Percentiles rank a stretch among this genome's conserved stretches.
phyloP scores from a whole-genome alignment of 2,113 vertebrate genomes.

The Sylvilagus bachmani region DNA sequence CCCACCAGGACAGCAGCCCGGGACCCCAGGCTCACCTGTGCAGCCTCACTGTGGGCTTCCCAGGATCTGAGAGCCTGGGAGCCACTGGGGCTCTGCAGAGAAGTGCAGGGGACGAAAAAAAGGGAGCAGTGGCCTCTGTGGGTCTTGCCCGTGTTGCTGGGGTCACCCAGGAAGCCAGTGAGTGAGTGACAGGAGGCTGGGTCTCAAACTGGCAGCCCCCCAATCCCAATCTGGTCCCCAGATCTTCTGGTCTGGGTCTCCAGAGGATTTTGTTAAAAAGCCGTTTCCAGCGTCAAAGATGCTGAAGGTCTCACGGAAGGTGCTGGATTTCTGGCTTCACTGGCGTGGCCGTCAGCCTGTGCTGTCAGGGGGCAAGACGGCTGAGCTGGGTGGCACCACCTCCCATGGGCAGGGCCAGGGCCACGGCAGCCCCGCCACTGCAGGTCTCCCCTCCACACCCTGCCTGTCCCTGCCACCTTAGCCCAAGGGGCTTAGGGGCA shows the following conservation, averaged over 20 bases:
- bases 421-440: too few species aligned
- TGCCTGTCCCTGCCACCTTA: background rate
- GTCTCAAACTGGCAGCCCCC: background rate
- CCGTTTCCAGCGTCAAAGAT: background rate
- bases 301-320: conserved; percentile 10
- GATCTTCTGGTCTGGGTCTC: background rate
- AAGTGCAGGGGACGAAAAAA: background rate
- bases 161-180: background rate
- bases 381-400: background rate
- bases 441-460: background rate
- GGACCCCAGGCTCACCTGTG: too few species aligned
- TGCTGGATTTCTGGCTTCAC: background rate
- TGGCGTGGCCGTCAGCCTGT: background rate
- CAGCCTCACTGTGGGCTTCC: background rate
- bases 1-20: background rate
- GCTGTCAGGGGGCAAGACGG: background rate
- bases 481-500: background rate
- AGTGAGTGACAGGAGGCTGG: background rate
- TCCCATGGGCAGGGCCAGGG: background rate
- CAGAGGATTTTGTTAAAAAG: background rate
- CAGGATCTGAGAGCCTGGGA: background rate
- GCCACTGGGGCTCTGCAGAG: background rate
- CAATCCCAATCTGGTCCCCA: background rate
- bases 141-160: accelerated
- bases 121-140: too few species aligned